Percentiles rank a stretch among this genome's conserved stretches.
These are phyloP conservation scores for Chrosomus eos DNA, from an alignment of 2,797 vertebrate genomes.

Conservation along the genomic window DNA sequence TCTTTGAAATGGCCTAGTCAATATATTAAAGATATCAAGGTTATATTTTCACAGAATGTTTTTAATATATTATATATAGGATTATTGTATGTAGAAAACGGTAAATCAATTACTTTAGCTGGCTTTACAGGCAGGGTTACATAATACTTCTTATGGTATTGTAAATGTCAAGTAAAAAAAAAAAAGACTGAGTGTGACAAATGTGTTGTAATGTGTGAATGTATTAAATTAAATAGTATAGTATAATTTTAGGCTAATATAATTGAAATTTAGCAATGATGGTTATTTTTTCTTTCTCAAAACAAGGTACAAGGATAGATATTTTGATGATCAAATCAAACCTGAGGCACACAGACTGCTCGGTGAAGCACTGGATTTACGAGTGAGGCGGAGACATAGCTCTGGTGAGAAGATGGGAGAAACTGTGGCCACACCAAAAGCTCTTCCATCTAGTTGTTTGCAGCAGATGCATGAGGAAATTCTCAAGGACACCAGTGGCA, in stretches of 20 bases:
- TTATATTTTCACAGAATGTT: no score
- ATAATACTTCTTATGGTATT: neutral
- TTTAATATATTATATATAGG: no score
- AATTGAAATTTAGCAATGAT: neutral
- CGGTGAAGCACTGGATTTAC: neutral
- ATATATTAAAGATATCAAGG: no score
- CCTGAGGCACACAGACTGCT: neutral
- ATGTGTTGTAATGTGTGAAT: neutral
- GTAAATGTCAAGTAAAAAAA: neutral
- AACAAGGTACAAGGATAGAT: conserved; percentile 1
- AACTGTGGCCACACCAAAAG: no score
- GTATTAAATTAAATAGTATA: neutral
- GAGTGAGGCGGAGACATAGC: neutral
- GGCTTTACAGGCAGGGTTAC: neutral
- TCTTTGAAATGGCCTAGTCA: neutral
- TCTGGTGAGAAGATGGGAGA: no score
- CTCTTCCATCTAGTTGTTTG: no score
- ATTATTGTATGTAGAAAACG: no score
- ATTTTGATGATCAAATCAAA: conserved; percentile 2
- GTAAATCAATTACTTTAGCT: no score
- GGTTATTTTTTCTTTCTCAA: neutral
- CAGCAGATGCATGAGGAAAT: no score
- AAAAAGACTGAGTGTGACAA: neutral
- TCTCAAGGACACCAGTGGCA: no score
- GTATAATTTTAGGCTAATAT: neutral